A percentile compares a stretch with the other conserved stretches of the same genome.
These are phyloP conservation scores for Rhombomys opimus DNA, from an alignment of 2,113 vertebrate species.

Conservation along the genomic window DNA sequence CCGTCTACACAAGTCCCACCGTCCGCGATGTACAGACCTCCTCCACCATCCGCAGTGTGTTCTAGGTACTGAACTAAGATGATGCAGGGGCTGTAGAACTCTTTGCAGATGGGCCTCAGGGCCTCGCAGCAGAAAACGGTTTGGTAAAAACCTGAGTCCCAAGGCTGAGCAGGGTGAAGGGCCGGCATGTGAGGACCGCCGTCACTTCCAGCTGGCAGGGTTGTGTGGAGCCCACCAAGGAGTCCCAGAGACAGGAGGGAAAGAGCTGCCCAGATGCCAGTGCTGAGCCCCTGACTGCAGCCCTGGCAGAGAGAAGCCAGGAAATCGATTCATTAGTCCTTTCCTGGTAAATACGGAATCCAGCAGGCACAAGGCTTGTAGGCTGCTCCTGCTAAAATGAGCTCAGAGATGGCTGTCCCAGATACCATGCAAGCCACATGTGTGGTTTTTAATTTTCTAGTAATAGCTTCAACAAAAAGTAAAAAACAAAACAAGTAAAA, in stretches of 20 bases:
- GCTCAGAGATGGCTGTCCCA: neutral
- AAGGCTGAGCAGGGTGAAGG: neutral
- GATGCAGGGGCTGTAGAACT: constrained; percentile 55
- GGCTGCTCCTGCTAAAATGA: neutral
- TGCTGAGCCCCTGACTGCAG: neutral
- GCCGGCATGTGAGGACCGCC: neutral
- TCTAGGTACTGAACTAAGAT: constrained; percentile 65
- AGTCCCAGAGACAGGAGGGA: neutral
- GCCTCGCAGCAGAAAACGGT: neutral
- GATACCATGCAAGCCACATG: neutral
- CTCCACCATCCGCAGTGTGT: neutral
- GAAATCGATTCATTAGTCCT: neutral
- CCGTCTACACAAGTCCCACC: neutral
- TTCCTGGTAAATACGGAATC: neutral
- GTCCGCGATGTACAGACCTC: neutral
- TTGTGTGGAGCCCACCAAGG: neutral
- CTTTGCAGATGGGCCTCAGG: neutral
- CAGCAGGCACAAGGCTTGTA: neutral
- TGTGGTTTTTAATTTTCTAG: neutral
- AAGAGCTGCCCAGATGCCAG: neutral
- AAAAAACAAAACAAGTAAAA: neutral
- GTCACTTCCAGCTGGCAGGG: neutral
- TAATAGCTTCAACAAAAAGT: neutral
- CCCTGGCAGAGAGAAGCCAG: neutral
- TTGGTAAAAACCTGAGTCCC: constrained; percentile 26